Evolutionary conservation across 2,113 vertebrate genomes (phyloP), one percentile per base, ranked within the genome.

Genomic region (Dromaius novaehollandiae): DNA sequence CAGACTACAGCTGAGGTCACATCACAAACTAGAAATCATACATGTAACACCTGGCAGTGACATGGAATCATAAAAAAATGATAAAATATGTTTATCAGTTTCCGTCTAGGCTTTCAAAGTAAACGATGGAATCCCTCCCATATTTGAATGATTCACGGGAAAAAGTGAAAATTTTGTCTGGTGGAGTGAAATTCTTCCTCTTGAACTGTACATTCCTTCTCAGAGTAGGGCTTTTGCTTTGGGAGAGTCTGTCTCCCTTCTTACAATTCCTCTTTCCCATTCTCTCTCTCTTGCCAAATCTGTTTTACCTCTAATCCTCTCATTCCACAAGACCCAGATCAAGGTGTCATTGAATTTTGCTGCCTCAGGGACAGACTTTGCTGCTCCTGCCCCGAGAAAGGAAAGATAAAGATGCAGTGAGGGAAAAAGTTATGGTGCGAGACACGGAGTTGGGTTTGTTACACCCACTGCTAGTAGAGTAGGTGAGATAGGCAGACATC

Each of bases 371-470:
- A 26, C 64, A 91, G 69, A 70, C 13, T 11, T 36, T 75, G 19
- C 16, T 84, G 30, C 21, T 1, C 2, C 6, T 60, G n/a, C 55
- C 25, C 24, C 42, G 46, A 86, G 36, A n/a, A 84, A 58, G 25
- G 71, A 64, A 78, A 68, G 32, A 73, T 36, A 58, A 74, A 83
- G 68, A 19, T 12, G 30, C 11, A 86, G 36, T 32, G 30, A 73
- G 42, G 8, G 26, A 42, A 34, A 92, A 66, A 42, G 78, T 26
- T 11, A 28, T 0, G 2, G 65, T 55, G 81, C 0, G 3, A 87
- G 74, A 79, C 16, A 0, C 0, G 4, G 55, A 86, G 51, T 71
- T 70, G 89, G 56, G 24, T 89, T 84, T 91, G 42, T 46, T 64
- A n/a, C 48, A 51, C 13, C 32, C 42, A 51, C 48, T 4, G 19